These are phyloP conservation scores for Scomber japonicus DNA, from an alignment of 2,113 vertebrate genomes.

Conservation along the genomic window DNA sequence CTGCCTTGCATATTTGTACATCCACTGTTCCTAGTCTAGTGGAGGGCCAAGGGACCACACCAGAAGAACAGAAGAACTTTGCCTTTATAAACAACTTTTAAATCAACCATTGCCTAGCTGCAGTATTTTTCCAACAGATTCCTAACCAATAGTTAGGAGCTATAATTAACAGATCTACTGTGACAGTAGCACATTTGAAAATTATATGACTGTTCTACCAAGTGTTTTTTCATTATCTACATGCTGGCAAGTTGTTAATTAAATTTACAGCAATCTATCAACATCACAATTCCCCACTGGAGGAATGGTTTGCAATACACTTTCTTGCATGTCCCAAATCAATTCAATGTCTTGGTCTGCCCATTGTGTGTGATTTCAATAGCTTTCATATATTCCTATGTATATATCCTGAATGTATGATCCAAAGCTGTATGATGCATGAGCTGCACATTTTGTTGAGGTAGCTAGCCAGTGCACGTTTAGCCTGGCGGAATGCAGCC, in stretches of 20 bases:
- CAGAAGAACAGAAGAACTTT: constrained; percentile 71
- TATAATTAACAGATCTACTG: constrained; percentile 42
- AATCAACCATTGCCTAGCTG: constrained; percentile 50
- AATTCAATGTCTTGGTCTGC: not conserved
- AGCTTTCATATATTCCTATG: not conserved
- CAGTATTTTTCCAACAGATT: constrained; percentile 57
- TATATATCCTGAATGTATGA: constrained; percentile 17
- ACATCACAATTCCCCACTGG: not conserved
- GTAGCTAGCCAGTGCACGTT: constrained; percentile 73
- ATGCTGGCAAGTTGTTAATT: constrained; percentile 34
- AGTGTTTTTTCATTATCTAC: constrained; percentile 20
- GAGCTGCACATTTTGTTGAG: constrained; percentile 64
- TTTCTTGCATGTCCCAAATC: constrained; percentile 1
- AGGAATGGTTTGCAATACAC: not conserved
- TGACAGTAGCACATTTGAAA: constrained; percentile 50
- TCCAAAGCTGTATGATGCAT: constrained; percentile 25
- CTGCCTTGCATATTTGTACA: constrained; percentile 64
- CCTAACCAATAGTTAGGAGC: constrained; percentile 41
- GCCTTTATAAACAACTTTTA: constrained; percentile 71
- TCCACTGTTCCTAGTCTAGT: constrained; percentile 57
- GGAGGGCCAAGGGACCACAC: constrained; percentile 77
- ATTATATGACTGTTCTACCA: constrained; percentile 29
- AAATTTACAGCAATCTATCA: constrained; percentile 16
- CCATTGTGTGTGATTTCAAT: not conserved
- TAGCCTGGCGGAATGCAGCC: constrained; percentile 81